Evolutionary conservation across 64 coral and sea anemone genomes (phyloP).

Genomic region (Montipora capricornis): DNA sequence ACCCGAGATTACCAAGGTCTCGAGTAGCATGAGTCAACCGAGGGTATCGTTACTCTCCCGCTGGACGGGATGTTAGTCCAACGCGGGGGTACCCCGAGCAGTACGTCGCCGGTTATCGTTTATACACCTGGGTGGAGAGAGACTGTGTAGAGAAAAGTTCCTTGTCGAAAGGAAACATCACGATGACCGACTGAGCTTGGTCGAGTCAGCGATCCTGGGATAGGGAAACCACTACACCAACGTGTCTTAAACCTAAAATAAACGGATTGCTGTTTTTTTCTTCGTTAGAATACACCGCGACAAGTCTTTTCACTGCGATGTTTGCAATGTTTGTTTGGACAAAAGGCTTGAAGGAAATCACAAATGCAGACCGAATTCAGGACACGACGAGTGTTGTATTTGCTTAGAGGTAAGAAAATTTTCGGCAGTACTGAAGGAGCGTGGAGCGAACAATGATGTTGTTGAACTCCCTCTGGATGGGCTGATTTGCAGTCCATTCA

Average conservation of each 20-base stretch:
- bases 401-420: conserved; percentile 69
- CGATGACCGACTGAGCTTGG: no score
- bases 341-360: conserved; percentile 63
- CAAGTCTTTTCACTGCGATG: conserved; percentile 76
- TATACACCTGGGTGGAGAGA: no score
- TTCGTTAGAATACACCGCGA: conserved; percentile 26
- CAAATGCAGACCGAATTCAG: conserved; percentile 56
- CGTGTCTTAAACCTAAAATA: no score
- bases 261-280: background rate
- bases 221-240: no score
- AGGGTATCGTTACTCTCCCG: background rate
- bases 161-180: no score
- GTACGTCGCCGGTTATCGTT: no score
- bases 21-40: no score
- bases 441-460: background rate
- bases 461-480: background rate
- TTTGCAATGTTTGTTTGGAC: conserved; percentile 83
- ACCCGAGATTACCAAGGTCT: no score
- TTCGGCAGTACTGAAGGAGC: background rate
- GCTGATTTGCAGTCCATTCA: background rate
- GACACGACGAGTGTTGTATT: conserved; percentile 79
- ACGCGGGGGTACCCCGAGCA: no score
- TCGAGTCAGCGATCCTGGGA: no score
- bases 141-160: no score
- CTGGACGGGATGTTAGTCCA: no score